Conservation (phyloP, 2,113 vertebrate species). For the Protobothrops flavoviridis region DNA sequence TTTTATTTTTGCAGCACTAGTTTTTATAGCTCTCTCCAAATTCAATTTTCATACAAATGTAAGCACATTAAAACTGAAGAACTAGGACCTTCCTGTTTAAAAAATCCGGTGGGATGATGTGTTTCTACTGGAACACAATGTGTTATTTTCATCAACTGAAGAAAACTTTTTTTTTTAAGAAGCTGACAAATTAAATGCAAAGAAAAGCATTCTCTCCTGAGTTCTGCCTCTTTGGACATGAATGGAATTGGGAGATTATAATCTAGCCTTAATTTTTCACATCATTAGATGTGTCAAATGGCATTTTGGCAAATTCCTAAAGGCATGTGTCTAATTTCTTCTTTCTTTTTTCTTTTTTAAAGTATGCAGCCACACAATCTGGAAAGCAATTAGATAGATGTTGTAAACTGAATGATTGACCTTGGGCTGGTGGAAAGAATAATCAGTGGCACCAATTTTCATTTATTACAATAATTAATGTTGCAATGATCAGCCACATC, state of each 20-base stretch:
- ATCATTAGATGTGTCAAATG: conserved; percentile 2
- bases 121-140: neutral
- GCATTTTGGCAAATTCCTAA: neutral
- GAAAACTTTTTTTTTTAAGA: neutral
- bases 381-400: neutral
- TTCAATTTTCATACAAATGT: neutral
- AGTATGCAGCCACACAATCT: neutral
- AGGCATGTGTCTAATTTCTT: conserved; percentile 9
- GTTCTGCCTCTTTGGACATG: neutral
- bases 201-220: neutral
- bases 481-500: neutral
- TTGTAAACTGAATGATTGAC: neutral
- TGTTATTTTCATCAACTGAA: neutral
- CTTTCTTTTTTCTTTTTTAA: neutral
- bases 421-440: neutral
- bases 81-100: neutral
- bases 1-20: neutral
- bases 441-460: neutral
- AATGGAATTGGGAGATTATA: conserved; percentile 9
- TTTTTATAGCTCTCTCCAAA: neutral
- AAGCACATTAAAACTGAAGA: neutral
- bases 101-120: neutral
- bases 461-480: neutral
- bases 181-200: neutral
- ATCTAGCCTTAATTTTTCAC: conserved; percentile 34